A percentile compares a stretch with the other conserved stretches of the same genome.
Conservation (phyloP, 2,888 invertebrate genomes). For the Listrodromus nycthemerus region DNA sequence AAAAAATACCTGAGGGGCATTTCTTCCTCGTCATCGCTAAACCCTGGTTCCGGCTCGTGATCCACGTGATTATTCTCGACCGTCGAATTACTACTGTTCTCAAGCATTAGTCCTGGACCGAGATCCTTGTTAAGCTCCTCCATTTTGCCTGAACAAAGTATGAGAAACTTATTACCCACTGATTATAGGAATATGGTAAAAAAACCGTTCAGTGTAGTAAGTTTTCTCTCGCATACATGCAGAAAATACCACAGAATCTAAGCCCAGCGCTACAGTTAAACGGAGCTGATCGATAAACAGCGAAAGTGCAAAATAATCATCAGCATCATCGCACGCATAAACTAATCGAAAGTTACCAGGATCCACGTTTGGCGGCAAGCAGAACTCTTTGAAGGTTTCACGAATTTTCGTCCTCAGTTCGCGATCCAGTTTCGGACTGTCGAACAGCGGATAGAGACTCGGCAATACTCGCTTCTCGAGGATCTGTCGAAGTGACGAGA, state of each 20-base stretch:
- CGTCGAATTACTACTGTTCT: slow-evolving; percentile 74
- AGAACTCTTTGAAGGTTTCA: slow-evolving; percentile 97
- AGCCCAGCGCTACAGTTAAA: neutral
- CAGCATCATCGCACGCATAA: neutral
- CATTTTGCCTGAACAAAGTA: slow-evolving; percentile 83
- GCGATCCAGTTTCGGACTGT: slow-evolving; percentile 94
- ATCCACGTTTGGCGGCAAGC: slow-evolving; percentile 86
- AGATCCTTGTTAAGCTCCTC: slow-evolving; percentile 82
- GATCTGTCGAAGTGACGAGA: slow-evolving; percentile 93
- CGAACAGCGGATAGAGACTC: slow-evolving; percentile 94
- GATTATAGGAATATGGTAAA: slow-evolving; percentile 78
- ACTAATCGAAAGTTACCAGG: slow-evolving; percentile 82
- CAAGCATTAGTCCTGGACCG: slow-evolving; percentile 77
- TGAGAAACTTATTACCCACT: slow-evolving; percentile 82
- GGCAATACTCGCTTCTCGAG: slow-evolving; percentile 96
- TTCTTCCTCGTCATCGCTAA: slow-evolving; percentile 95
- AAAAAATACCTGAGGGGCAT: slow-evolving; percentile 79
- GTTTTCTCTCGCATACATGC: slow-evolving; percentile 58
- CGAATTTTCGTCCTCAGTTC: slow-evolving; percentile 93
- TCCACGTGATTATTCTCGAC: slow-evolving; percentile 85
- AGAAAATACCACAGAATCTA: slow-evolving; percentile 22
- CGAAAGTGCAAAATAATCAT: too few relatives aligned
- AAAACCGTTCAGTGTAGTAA: slow-evolving; percentile 81
- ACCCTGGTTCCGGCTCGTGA: slow-evolving; percentile 89
- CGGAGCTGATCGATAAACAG: too few relatives aligned